Evolutionary conservation across 2,113 vertebrate species (phyloP).

Genomic region (Cyanocitta stelleri): DNA sequence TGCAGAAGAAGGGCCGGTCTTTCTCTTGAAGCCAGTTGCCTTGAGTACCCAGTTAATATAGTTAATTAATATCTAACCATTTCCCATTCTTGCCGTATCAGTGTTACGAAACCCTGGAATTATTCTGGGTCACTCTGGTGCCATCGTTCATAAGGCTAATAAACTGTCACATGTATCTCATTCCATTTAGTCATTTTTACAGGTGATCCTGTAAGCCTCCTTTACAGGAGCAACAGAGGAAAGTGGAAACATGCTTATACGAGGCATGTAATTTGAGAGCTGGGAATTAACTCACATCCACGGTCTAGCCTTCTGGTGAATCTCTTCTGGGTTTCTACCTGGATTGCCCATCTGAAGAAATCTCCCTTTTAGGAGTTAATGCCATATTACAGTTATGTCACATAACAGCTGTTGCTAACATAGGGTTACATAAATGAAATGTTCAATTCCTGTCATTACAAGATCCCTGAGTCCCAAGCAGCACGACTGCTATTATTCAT

Average conservation of each 20-base stretch:
- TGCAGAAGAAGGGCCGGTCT: neutral
- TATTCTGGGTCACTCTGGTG: slow-evolving; percentile 32
- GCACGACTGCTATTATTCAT: neutral
- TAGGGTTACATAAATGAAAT: slow-evolving; percentile 34
- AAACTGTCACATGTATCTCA: slow-evolving; percentile 29
- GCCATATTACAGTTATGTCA: slow-evolving; percentile 28
- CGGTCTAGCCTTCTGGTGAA: neutral
- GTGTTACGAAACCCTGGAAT: slow-evolving; percentile 48
- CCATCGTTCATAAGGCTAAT: slow-evolving; percentile 1
- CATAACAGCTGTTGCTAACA: neutral
- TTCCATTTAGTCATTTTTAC: slow-evolving; percentile 32
- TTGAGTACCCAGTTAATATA: neutral
- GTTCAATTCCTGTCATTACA: slow-evolving; percentile 19
- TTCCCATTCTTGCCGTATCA: neutral
- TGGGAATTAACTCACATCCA: slow-evolving; percentile 17
- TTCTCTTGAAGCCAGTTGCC: neutral
- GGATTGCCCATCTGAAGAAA: neutral
- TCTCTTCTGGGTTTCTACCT: neutral
- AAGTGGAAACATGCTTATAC: neutral
- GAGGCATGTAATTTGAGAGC: slow-evolving; percentile 32
- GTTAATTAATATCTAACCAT: slow-evolving; percentile 22
- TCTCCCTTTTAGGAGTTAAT: neutral
- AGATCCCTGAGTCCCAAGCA: neutral
- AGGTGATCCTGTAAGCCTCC: neutral
- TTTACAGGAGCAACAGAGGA: neutral